These are phyloP conservation scores for Ischnus inquisitorius DNA, from an alignment of 2,888 invertebrate genomes.

Conservation along the genomic window DNA sequence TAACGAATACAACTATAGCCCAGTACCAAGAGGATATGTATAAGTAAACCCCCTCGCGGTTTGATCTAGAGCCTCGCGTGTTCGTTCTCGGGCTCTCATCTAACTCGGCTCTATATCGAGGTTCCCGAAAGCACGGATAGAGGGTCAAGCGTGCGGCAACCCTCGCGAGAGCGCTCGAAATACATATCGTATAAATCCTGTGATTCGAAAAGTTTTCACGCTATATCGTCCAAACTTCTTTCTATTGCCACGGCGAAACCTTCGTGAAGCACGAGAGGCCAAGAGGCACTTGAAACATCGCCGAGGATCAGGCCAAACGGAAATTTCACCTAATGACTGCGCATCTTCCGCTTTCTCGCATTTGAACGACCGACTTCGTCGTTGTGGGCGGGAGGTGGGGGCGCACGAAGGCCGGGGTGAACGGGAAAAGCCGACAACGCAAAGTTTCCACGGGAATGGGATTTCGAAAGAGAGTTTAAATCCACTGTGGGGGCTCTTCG, in stretches of 20 bases:
- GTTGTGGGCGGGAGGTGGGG: neutral
- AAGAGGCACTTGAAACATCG: neutral
- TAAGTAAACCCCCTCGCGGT: constrained; percentile 26
- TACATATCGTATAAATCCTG: neutral
- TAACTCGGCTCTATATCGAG: constrained; percentile 16
- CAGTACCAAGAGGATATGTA: neutral
- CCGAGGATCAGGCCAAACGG: neutral
- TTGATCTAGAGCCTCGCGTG: constrained; percentile 66
- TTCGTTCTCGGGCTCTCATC: constrained; percentile 14
- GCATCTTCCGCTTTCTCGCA: neutral
- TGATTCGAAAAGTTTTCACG: neutral
- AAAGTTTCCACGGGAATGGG: constrained; percentile 57
- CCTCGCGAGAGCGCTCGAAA: constrained; percentile 10
- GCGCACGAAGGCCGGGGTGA: neutral
- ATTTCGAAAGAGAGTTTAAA: constrained; percentile 56
- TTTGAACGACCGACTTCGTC: constrained; percentile 1
- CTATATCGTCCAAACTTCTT: neutral
- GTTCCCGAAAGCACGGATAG: constrained; percentile 1
- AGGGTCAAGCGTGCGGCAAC: constrained; percentile 54
- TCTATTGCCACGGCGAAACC: neutral
- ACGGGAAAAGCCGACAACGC: neutral
- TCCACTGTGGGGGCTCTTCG: constrained; percentile 50
- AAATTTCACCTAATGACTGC: neutral
- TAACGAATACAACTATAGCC: neutral
- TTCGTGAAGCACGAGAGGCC: neutral